Base-by-base conservation (phyloP, 2,113 vertebrate species). In the Meriones unguiculatus region DNA sequence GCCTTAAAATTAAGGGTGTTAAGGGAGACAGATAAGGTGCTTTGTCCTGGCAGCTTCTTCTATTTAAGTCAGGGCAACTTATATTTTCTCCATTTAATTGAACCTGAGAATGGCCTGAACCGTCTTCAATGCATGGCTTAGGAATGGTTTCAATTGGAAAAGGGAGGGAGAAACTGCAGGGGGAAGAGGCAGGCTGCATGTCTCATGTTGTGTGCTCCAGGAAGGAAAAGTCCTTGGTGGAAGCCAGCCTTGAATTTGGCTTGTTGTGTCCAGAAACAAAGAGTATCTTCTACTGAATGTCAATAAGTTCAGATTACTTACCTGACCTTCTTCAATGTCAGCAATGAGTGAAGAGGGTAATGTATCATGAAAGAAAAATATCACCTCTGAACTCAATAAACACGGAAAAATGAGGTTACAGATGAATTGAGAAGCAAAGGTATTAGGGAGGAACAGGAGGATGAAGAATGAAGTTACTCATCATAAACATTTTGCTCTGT, bases 311-410 rank as follows among this genome's bases (percentile, higher is more conserved):
- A 41, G 5, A n/a, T n/a, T 9, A 22, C 38, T 93, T 65, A 10
- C 52, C 3, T 86, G 80, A 62, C 10, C 35, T 35, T 93, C 28
- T 76, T 41, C 17, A 77, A 3, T 38, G 54, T 87, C 67, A 69
- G 5, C 38, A 35, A 30, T 85, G 35, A 91, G 59, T 90, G 88
- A 91, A 72, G 46, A 85, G 15, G 38, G 82, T 41, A 93, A 28
- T 28, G 6, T 25, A 65, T 17, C n/a, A 52, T 7, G 32, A 78
- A 87, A 78, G 46, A 50, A 93, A 88, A 93, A 89, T 38, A 69
- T 35, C 64, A 67, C 12, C 46, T 77, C 3, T 62, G 32, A 65
- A 17, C 25, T 88, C 72, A 84, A 0, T 15, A 65, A 32, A 59
- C 12, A 67, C 8, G 65, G n/a, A 7, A 25, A 32, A 67, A 54